Conservation (phyloP, 37 sponge, comb jelly and placozoan species). For the Geodia barretti region DNA sequence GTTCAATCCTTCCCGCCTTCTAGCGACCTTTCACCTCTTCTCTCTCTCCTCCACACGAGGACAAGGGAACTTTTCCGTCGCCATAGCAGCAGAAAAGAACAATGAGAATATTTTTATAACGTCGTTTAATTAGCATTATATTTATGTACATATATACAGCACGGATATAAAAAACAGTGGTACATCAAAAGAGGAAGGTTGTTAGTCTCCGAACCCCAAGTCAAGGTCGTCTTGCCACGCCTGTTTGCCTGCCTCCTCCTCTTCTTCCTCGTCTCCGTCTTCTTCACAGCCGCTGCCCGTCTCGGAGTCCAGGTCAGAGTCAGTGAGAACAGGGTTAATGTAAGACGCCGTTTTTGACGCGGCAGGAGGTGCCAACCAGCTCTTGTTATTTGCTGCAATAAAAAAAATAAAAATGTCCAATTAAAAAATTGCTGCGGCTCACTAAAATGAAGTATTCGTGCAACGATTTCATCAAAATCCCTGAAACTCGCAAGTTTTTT, state of each 20-base stretch:
- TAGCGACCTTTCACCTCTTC: constrained; percentile 42
- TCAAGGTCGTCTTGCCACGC: not conserved
- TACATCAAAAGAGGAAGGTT: not conserved
- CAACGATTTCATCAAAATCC: no score
- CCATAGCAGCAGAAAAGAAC: not conserved
- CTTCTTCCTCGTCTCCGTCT: not conserved
- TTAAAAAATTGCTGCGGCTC: no score
- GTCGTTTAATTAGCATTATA: not conserved
- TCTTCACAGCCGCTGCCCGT: no score
- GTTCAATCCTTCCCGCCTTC: constrained; percentile 23
- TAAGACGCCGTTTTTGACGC: no score
- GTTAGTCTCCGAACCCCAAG: not conserved
- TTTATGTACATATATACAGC: not conserved
- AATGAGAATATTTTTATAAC: not conserved
- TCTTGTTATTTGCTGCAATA: no score
- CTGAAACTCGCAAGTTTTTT: no score
- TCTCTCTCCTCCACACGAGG: constrained; percentile 37
- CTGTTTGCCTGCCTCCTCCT: not conserved
- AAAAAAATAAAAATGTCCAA: no score
- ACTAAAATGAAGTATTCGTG: no score
- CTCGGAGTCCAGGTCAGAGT: not conserved
- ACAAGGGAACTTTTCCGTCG: constrained; percentile 5
- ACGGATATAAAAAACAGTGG: not conserved
- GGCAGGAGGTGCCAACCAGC: no score
- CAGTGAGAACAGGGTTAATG: not conserved